Conservation (phyloP, 2,888 invertebrate genomes). For the Ashinkailepas kermadecensis region DNA sequence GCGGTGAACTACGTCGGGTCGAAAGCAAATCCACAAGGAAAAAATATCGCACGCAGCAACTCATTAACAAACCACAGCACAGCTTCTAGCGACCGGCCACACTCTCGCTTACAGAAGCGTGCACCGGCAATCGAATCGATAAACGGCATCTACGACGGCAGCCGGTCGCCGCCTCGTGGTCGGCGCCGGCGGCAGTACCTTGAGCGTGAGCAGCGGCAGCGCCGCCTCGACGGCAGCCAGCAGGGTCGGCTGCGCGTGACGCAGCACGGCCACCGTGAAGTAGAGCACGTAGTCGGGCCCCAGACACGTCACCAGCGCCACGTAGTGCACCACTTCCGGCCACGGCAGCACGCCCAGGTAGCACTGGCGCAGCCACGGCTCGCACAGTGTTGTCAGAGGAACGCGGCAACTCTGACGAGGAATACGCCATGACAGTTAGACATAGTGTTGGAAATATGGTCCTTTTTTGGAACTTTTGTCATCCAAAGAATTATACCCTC, state of each 20-base stretch:
- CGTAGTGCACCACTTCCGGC: slow-evolving; percentile 31
- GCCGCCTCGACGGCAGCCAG: slow-evolving; percentile 17
- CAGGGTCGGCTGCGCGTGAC: slow-evolving; percentile 28
- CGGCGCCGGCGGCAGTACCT: neutral
- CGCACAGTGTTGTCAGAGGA: neutral
- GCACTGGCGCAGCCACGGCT: slow-evolving; percentile 30
- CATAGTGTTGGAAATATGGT: too few relatives aligned
- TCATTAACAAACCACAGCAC: too few relatives aligned
- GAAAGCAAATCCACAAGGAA: too few relatives aligned
- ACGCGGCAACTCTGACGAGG: neutral
- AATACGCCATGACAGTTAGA: too few relatives aligned
- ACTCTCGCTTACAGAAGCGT: neutral
- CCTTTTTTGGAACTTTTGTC: too few relatives aligned
- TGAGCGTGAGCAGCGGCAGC: slow-evolving; percentile 1
- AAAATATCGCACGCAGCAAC: too few relatives aligned
- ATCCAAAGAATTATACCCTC: too few relatives aligned
- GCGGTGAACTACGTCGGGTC: too few relatives aligned
- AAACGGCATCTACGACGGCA: too few relatives aligned
- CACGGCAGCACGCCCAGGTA: slow-evolving; percentile 32
- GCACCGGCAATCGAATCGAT: neutral
- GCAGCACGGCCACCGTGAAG: slow-evolving; percentile 30
- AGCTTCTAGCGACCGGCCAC: too few relatives aligned
- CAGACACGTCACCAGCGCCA: slow-evolving; percentile 28
- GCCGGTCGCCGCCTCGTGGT: too few relatives aligned
- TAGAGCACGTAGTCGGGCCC: slow-evolving; percentile 32